Evolutionary conservation across 2,888 invertebrate species (phyloP).

Genomic region (Agrochola circellaris): DNA sequence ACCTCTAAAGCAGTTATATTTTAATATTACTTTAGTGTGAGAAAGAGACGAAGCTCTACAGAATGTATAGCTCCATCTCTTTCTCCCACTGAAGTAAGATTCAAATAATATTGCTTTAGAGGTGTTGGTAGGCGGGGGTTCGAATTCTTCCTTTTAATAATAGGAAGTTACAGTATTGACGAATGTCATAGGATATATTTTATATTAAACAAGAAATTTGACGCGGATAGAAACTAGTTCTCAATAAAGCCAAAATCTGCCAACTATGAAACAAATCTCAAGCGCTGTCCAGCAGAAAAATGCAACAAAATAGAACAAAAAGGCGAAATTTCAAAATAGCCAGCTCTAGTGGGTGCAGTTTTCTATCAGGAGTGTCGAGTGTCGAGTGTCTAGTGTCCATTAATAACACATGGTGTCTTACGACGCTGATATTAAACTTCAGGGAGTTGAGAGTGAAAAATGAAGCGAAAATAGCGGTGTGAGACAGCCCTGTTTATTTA

Average conservation of each 20-base stretch:
- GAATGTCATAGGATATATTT: too few species aligned
- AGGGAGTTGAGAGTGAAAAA: constrained; percentile 76
- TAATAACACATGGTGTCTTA: constrained; percentile 80
- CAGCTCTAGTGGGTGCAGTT: constrained; percentile 35
- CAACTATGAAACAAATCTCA: background rate
- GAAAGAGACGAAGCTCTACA: too few species aligned
- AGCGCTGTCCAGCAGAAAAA: constrained; percentile 30
- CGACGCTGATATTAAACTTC: constrained; percentile 81
- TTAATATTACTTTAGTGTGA: too few species aligned
- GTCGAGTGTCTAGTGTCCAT: constrained; percentile 74
- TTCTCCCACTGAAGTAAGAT: too few species aligned
- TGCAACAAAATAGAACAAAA: constrained; percentile 20
- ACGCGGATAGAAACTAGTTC: background rate
- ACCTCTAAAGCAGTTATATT: too few species aligned
- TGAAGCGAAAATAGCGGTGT: constrained; percentile 68
- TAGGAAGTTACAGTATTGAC: too few species aligned
- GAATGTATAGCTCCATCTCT: too few species aligned
- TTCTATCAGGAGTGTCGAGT: constrained; percentile 61
- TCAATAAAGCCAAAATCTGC: background rate
- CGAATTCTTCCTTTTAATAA: too few species aligned
- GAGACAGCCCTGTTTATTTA: constrained; percentile 64
- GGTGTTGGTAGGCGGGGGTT: too few species aligned
- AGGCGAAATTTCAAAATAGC: constrained; percentile 52
- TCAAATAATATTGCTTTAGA: too few species aligned
- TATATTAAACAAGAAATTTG: too few species aligned